Base-by-base conservation (phyloP, 2,113 vertebrate species). In the Manacus vitellinus region DNA sequence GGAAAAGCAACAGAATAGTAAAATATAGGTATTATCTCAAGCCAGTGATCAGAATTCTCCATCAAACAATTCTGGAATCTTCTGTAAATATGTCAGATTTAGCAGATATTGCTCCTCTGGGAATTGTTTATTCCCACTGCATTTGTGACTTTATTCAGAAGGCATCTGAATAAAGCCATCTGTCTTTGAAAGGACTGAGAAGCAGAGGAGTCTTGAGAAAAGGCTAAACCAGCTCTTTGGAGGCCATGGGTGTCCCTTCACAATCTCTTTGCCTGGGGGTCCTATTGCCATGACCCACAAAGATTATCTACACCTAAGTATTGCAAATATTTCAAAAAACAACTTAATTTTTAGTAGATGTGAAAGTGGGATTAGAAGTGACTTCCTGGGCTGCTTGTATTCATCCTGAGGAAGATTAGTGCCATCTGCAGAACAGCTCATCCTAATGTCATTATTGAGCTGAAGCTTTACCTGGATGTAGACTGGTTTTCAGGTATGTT, bases 161-260 rank as follows among this genome's bases (percentile, higher is more conserved):
- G 65, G 27, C 23, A 52, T 37, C 37, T 37, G 37, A 37, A 37
- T 37, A 37, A 37, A 37, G 37, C 37, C 2, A 52, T 37, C 62
- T 82, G 4, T 39, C 27, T 65, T 66, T 61, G 55, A 39, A 81
- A 92, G 46, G 59, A 47, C n/a, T 39, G 51, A 94, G 51, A 51
- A 68, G 19, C 30, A 71, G 63, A 61, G 31, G 16, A 39, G 51
- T 31, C 31, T 47, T 90, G 19, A 66, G 51, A 58, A 85, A 90
- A 82, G 31, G 46, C 65, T 78, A 35, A 78, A 84, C 8, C 37
- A 85, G 21, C 6, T 78, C 41, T 84, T 90, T 70, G 61, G 41
- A 77, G 23, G 19, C 9, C 0, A 0, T 25, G 16, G 21, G 23
- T 81, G 55, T n/a, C n/a, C 11, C 76, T 30, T 87, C 39, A 44